Conservation (phyloP, 2,888 invertebrate species). For the Drosophila ochracea region DNA sequence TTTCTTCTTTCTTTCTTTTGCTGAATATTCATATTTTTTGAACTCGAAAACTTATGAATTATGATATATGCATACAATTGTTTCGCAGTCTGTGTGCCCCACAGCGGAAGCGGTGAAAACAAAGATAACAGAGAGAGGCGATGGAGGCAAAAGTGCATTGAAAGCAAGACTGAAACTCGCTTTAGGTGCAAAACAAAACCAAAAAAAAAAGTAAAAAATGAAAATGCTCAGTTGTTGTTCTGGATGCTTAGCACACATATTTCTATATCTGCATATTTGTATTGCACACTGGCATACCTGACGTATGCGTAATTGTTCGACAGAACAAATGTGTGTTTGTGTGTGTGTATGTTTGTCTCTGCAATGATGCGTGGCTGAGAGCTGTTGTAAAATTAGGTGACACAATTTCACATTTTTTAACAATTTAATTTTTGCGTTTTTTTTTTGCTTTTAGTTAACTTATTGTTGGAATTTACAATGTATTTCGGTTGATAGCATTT, state of each 20-base stretch:
- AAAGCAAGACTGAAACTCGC: conserved; percentile 25
- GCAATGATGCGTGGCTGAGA: conserved; percentile 63
- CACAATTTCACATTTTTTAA: conserved; percentile 67
- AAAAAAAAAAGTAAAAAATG: conserved; percentile 17
- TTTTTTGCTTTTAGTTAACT: conserved; percentile 11
- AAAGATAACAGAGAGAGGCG: conserved; percentile 15
- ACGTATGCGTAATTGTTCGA: conserved; percentile 52
- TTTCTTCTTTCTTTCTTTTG: conserved; percentile 43
- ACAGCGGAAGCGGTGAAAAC: conserved; percentile 13
- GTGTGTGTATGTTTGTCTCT: conserved; percentile 8
- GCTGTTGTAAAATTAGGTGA: conserved; percentile 74
- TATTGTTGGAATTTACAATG: conserved; percentile 52
- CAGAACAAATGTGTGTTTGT: background rate
- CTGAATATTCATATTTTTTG: conserved; percentile 76
- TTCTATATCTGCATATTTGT: conserved; percentile 20
- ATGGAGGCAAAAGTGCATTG: conserved; percentile 4
- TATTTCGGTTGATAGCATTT: conserved; percentile 67
- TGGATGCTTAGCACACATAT: conserved; percentile 45
- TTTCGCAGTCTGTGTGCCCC: conserved; percentile 48
- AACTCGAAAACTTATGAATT: conserved; percentile 79
- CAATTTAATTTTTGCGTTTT: conserved; percentile 17
- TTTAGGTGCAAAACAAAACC: conserved; percentile 32
- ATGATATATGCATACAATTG: conserved; percentile 81
- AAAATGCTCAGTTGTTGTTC: conserved; percentile 33
- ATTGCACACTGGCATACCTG: conserved; percentile 27